phyloP scores from a whole-genome alignment of 2,888 invertebrate genomes.

The Noctua janthe region DNA sequence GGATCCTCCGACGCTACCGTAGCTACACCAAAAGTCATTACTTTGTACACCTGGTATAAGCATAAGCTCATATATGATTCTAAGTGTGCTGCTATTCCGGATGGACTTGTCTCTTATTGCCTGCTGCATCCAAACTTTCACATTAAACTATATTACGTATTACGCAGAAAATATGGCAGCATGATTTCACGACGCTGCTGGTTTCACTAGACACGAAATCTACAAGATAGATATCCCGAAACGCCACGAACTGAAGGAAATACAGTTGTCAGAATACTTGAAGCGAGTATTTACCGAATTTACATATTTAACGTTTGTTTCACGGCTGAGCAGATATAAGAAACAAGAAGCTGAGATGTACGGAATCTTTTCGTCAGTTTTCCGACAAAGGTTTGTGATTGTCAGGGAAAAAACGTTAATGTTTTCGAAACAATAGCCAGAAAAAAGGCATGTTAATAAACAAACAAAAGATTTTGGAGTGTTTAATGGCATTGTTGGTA shows the following conservation, averaged over 20 bases:
- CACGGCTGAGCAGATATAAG: constrained; percentile 41
- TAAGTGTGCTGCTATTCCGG: neutral
- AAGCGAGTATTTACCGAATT: constrained; percentile 38
- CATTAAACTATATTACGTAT: neutral
- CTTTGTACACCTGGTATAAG: neutral
- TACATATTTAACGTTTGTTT: constrained; percentile 56
- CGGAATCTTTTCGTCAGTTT: constrained; percentile 38
- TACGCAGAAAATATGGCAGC: neutral
- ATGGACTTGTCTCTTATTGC: neutral
- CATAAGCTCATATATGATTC: neutral
- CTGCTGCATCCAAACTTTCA: neutral
- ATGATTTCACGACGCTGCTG: neutral
- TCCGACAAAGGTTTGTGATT: constrained; percentile 23
- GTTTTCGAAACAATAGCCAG: constrained; percentile 21
- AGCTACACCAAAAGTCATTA: neutral
- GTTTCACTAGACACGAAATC: neutral
- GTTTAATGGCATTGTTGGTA: neutral
- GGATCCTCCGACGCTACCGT: neutral
- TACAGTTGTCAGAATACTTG: constrained; percentile 13
- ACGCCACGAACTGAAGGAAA: constrained; percentile 11
- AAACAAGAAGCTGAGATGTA: constrained; percentile 22
- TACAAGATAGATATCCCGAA: neutral
- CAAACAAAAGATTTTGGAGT: constrained; percentile 21
- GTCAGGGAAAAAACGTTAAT: constrained; percentile 5
- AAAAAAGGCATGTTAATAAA: neutral